These are phyloP conservation scores for Lacanobia wlatinum DNA, from an alignment of 2,888 invertebrate genomes.

Conservation along the genomic window DNA sequence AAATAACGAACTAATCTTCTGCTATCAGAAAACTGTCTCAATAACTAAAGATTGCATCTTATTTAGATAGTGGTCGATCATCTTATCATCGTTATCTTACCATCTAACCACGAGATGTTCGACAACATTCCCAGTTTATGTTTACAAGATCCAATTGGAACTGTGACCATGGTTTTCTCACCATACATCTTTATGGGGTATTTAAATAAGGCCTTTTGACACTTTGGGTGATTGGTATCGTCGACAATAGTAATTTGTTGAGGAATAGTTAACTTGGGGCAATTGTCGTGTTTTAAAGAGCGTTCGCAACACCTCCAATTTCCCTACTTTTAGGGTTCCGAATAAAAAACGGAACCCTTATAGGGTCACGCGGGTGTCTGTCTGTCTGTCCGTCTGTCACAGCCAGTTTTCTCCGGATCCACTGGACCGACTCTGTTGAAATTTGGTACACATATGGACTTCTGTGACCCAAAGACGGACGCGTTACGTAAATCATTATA, in stretches of 20 bases:
- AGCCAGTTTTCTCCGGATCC: no score
- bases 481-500: no score
- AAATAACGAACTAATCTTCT: constrained; percentile 10
- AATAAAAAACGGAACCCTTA: no score
- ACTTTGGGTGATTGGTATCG: constrained; percentile 17
- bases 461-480: no score
- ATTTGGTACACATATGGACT: no score
- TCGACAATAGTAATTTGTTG: neutral
- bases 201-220: constrained; percentile 26
- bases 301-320: no score
- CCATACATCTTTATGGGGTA: constrained; percentile 21
- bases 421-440: no score
- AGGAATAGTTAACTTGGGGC: neutral
- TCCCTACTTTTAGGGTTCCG: no score
- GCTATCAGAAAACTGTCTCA: constrained; percentile 15
- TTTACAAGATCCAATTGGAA: constrained; percentile 3
- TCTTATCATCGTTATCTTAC: constrained; percentile 28
- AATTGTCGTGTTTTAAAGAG: no score
- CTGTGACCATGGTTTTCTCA: constrained; percentile 33
- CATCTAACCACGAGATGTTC: constrained; percentile 9
- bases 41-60: constrained; percentile 33
- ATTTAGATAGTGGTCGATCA: constrained; percentile 35
- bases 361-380: no score
- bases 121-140: constrained; percentile 44
- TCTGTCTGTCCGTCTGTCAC: no score